phyloP scores from a whole-genome alignment of 2,113 vertebrate species.

The Campylomormyrus tamandua region DNA sequence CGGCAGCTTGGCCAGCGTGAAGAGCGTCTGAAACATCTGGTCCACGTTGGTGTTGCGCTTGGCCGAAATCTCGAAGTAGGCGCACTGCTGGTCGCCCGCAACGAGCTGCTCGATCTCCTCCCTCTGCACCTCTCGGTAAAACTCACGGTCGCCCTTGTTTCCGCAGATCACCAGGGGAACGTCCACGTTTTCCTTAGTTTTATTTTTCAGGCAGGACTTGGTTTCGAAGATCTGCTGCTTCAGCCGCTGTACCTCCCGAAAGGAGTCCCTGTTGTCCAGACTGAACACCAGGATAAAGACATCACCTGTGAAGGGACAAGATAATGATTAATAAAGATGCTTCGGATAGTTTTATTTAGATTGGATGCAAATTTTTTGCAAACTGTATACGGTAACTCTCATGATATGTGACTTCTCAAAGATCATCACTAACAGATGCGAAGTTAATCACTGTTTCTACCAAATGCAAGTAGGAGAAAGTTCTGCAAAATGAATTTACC shows the following conservation, averaged over 20 bases:
- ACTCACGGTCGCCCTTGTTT: conserved; percentile 87
- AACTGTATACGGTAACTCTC: neutral
- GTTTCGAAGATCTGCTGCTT: conserved; percentile 93
- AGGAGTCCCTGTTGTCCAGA: conserved; percentile 90
- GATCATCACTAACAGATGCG: neutral
- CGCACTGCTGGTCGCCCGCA: conserved; percentile 74
- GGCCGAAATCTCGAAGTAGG: conserved; percentile 94
- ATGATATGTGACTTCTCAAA: neutral
- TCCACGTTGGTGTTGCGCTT: conserved; percentile 93
- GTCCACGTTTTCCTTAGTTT: conserved; percentile 84
- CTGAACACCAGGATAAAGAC: conserved; percentile 97
- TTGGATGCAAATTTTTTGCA: neutral
- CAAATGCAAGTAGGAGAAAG: neutral
- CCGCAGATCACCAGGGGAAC: conserved; percentile 94
- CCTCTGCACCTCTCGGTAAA: conserved; percentile 74
- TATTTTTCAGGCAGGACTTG: conserved; percentile 91
- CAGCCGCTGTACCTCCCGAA: conserved; percentile 88
- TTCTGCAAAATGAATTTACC: conserved; percentile 58
- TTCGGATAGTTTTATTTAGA: neutral
- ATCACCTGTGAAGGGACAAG: conserved; percentile 63
- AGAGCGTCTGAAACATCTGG: conserved; percentile 90
- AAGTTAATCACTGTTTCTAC: neutral
- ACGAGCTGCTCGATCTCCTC: conserved; percentile 82
- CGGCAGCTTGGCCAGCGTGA: conserved; percentile 87
- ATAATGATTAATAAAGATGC: neutral